Conservation (phyloP, 1,140 invertebrate species). For the Medauroidea extradentata region DNA sequence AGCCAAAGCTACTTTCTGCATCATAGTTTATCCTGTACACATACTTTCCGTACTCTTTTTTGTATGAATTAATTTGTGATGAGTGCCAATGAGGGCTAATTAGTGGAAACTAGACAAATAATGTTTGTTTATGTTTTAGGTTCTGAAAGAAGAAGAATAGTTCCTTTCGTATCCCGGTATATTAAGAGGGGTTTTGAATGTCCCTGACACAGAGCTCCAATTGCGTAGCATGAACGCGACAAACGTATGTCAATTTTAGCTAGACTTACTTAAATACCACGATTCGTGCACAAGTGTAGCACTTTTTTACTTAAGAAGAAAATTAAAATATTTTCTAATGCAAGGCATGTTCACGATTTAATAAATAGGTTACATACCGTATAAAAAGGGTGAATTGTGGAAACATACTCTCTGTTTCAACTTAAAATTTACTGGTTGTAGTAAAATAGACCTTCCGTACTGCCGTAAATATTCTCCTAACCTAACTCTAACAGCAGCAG, state of each 20-base stretch:
- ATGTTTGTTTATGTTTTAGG: background rate
- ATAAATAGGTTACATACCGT: background rate
- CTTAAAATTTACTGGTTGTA: background rate
- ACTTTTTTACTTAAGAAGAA: background rate
- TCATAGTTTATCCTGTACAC: too few relatives aligned
- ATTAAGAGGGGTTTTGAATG: background rate
- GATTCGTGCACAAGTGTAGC: too few relatives aligned
- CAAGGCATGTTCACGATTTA: too few relatives aligned
- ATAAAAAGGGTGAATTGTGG: conserved; percentile 7
- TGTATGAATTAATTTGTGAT: too few relatives aligned
- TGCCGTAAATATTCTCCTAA: background rate
- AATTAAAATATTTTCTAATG: background rate
- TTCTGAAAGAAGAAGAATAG: background rate
- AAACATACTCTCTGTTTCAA: background rate
- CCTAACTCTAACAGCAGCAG: conserved; percentile 8
- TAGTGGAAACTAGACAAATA: background rate
- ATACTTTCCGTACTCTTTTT: too few relatives aligned
- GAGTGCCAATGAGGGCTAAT: background rate
- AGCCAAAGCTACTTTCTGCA: too few relatives aligned
- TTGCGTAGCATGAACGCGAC: too few relatives aligned
- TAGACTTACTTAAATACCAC: background rate
- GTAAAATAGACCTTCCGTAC: conserved; percentile 1
- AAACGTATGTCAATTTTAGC: background rate
- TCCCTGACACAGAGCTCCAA: background rate
- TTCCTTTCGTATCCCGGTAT: background rate